phyloP scores from a whole-genome alignment of 2,113 vertebrate genomes.

The Rhinolophus ferrumequinum region DNA sequence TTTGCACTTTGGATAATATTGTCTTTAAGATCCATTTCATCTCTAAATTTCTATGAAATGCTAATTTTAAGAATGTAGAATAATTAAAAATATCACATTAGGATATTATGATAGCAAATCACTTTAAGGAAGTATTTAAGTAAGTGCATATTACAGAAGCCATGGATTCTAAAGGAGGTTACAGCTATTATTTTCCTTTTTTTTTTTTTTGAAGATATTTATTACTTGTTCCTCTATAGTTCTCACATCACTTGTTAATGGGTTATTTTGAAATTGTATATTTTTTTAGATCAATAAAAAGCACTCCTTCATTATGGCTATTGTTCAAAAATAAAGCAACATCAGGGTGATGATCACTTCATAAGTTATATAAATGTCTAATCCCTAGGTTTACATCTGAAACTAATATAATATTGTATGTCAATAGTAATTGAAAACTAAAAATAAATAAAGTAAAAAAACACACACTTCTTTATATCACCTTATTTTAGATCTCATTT shows the following conservation, averaged over 20 bases:
- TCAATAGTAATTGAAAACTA: not conserved
- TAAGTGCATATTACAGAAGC: not conserved
- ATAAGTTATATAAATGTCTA: not conserved
- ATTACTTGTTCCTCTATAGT: not conserved
- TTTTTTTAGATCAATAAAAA: not conserved
- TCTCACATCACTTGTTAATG: not conserved
- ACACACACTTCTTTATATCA: not conserved
- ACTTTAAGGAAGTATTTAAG: constrained; percentile 1
- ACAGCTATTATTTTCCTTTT: not conserved
- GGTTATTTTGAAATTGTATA: not conserved
- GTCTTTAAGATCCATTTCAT: constrained; percentile 36
- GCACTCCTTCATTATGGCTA: not conserved
- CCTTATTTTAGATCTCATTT: constrained; percentile 63
- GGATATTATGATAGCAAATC: not conserved
- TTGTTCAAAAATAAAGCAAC: constrained; percentile 27
- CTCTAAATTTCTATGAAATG: constrained; percentile 49
- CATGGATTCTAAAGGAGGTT: not conserved
- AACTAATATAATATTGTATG: not conserved
- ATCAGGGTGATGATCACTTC: not conserved
- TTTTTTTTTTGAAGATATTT: not conserved
- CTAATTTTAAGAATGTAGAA: constrained; percentile 53
- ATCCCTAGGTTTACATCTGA: not conserved
- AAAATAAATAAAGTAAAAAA: constrained; percentile 16
- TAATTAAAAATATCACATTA: constrained; percentile 43
- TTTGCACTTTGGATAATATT: constrained; percentile 50